Base-by-base conservation (phyloP, 2,888 invertebrate species). In the Anoplius nigerrimus region DNA sequence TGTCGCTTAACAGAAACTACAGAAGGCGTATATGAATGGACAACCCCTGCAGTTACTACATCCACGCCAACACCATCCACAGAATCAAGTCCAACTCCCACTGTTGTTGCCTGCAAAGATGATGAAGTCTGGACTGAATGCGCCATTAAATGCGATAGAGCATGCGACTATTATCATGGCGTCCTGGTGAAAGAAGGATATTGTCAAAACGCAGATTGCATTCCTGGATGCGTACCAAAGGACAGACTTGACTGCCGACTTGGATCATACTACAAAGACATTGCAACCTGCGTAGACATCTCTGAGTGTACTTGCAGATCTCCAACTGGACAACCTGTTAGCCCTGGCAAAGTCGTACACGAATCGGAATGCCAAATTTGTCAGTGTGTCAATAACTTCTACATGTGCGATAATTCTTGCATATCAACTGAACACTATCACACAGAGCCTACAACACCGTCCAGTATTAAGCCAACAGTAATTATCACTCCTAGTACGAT, bases 251-350 rank as follows among this genome's bases (percentile, higher is more conserved):
- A 88, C 5, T 96, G 96, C 80, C 91, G 90, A 0, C 79, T 86
- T 0, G 91, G 92, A 0, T 91, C 90, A 74, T 90, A 91, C 59
- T 95, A 95, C 94, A 91, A 94, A 1, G 95, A 96, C 84, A 90
- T 91, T 73, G 86, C 90, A 24, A 93, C 93, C 0, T 97, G 97
- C 82, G 95, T 96, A 0, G 90, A 92, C 0, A 85, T 91, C 15
- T 91, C 92, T 46, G 94, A 95, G 82, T 97, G 97, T 82, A 92
- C 94, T 13, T 97, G 97, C 84, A 90, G 91, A 66, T 92, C 93
- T 48, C 90, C 91, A 15, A 87, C 92, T 16, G 94, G 94, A 21
- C 89, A 91, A 55, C 89, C 92, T 11, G 90, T 95, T 2, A 92
- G 93, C 92, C 95, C 97, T 0, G 94, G 94, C 18, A 92, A 92